Conservation (phyloP, 1,140 invertebrate genomes). For the Dolichoris vasculosae region DNA sequence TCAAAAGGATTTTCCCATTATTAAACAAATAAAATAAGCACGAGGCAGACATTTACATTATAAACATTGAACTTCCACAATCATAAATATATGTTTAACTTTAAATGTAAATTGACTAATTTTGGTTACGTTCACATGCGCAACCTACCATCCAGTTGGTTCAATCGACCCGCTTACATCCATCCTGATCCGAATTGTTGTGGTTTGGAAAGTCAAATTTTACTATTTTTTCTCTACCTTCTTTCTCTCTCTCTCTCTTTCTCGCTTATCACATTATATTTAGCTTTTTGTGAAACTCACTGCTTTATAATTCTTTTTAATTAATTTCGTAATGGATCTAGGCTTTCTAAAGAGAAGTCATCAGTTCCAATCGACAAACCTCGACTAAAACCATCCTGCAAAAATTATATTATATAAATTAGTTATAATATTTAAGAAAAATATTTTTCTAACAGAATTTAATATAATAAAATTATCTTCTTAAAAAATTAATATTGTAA, state of each 20-base stretch:
- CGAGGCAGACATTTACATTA: slow-evolving; percentile 43
- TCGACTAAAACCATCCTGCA: slow-evolving; percentile 88
- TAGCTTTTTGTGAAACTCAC: slow-evolving; percentile 25
- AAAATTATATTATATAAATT: slow-evolving; percentile 52
- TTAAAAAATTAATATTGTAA: too few relatives aligned
- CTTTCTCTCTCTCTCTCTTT: neutral
- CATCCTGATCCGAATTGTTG: slow-evolving; percentile 45
- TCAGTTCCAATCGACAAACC: slow-evolving; percentile 86
- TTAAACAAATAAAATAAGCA: slow-evolving; percentile 7
- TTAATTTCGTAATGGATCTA: slow-evolving; percentile 83
- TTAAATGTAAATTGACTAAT: slow-evolving; percentile 68
- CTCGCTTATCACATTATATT: slow-evolving; percentile 52
- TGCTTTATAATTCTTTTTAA: slow-evolving; percentile 25
- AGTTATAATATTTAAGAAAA: slow-evolving; percentile 45
- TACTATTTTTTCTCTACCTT: slow-evolving; percentile 45
- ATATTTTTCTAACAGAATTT: neutral
- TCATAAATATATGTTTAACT: slow-evolving; percentile 48
- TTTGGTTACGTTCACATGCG: slow-evolving; percentile 63
- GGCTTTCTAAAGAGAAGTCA: slow-evolving; percentile 89
- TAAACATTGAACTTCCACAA: slow-evolving; percentile 64
- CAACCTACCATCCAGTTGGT: slow-evolving; percentile 58
- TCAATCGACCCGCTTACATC: slow-evolving; percentile 54
- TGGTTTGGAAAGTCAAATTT: slow-evolving; percentile 35
- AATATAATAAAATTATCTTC: too few relatives aligned
- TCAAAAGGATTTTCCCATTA: neutral